Evolutionary conservation across 2,113 vertebrate species (phyloP), one percentile per base, ranked within the genome.

Genomic region (Carettochelys insculpta): DNA sequence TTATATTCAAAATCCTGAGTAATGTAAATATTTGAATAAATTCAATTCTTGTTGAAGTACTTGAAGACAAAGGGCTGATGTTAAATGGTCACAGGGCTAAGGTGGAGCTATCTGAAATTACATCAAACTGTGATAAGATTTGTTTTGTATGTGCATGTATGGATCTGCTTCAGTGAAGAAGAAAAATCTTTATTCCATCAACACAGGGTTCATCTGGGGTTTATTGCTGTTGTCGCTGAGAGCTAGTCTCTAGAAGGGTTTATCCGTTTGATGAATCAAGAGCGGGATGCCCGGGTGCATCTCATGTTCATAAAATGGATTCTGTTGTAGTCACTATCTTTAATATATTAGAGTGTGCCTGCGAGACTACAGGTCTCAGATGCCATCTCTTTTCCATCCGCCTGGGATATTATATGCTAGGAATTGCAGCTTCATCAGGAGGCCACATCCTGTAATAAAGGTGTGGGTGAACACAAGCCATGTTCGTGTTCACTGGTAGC

Each of bases 151-250:
- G 41, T 45, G 71, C 45, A 75, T 45, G 71, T 75, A 75, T 45
- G 27, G 43, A 75, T 41, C 25, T 41, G 41, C 43, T 45, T 75
- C 24, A 45, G 41, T 45, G 45, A 11, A 12, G 41, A 75, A 1
- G 24, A 71, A 80, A 50, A 48, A 31, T 71, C 83, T 92, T 83
- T 82, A 80, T 90, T 85, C 51, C 24, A 61, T 90, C 11, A 20
- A 2, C 10, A 80, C 68, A 38, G 52, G 78, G 56, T 88, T 94
- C n/a, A 6, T 77, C 75, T 80, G 5, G 22, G 77, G 61, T 41
- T 27, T 90, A 85, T 76, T 92, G 80, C n/a, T 65, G 16, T 87
- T 89, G 48, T 82, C 54, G 89, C 61, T 93, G 87, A 80, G 71
- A 82, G 73, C n/a, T 56, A 3, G 48, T 41, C 24, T 82, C 5